Conservation (phyloP, 2,113 vertebrate genomes). For the Fregata magnificens region DNA sequence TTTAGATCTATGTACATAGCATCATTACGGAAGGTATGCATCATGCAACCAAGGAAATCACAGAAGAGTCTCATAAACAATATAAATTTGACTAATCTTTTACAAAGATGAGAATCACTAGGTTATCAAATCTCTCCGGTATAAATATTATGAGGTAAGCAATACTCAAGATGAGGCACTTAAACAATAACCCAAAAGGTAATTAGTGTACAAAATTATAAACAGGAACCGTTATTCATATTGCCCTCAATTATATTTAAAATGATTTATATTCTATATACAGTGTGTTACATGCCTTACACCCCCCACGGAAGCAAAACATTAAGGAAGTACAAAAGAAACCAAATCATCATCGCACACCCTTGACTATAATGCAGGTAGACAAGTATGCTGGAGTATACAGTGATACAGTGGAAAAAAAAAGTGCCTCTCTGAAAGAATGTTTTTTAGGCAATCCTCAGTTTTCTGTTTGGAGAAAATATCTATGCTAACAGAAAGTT, state of each 20-base stretch:
- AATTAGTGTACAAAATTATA: background rate
- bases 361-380: background rate
- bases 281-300: background rate
- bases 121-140: background rate
- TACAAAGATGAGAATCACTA: conserved; percentile 1
- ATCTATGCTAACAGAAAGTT: background rate
- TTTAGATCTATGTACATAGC: background rate
- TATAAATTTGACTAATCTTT: background rate
- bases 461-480: background rate
- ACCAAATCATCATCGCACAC: background rate
- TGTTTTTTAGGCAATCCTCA: background rate
- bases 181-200: background rate
- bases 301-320: background rate
- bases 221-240: background rate
- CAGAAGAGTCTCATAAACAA: background rate
- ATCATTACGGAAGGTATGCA: background rate
- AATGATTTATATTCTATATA: background rate
- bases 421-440: background rate
- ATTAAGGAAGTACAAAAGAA: background rate
- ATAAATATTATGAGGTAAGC: conserved; percentile 42
- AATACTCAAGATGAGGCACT: conserved; percentile 45
- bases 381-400: background rate
- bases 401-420: background rate
- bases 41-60: background rate
- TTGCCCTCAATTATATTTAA: background rate